Evolutionary conservation across 2,888 invertebrate genomes (phyloP).

Genomic region (Xestia rhomboidea): DNA sequence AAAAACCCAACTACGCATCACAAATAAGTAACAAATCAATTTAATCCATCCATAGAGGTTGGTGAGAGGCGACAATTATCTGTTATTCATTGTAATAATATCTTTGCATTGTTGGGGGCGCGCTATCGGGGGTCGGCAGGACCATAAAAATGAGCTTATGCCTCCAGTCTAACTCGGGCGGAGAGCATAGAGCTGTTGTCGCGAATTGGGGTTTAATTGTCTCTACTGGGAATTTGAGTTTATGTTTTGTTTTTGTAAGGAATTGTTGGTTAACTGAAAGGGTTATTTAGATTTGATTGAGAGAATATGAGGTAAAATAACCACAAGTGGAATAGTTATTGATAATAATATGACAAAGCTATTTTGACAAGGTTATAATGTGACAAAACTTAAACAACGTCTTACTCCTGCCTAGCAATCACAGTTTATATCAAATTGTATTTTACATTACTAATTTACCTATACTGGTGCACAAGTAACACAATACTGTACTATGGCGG

Average conservation of each 20-base stretch:
- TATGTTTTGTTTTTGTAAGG: slow-evolving; percentile 32
- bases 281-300: background rate
- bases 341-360: background rate
- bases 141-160: slow-evolving; percentile 90
- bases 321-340: background rate
- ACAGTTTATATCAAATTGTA: background rate
- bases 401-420: background rate
- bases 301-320: background rate
- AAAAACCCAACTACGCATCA: slow-evolving; percentile 40
- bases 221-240: slow-evolving; percentile 15
- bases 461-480: background rate
- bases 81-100: slow-evolving; percentile 85
- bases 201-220: slow-evolving; percentile 61
- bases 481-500: background rate
- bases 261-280: background rate
- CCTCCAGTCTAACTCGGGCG: slow-evolving; percentile 84
- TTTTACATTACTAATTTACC: background rate
- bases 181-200: slow-evolving; percentile 73
- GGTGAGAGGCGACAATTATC: slow-evolving; percentile 82
- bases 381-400: background rate
- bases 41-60: slow-evolving; percentile 68
- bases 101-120: slow-evolving; percentile 85
- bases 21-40: slow-evolving; percentile 67
- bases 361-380: background rate
- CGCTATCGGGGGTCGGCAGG: slow-evolving; percentile 86